A percentile compares a stretch with the other conserved stretches of the same genome.
These are phyloP conservation scores for Drosophila repleta DNA, from an alignment of 1,140 invertebrate genomes.

Conservation along the genomic window DNA sequence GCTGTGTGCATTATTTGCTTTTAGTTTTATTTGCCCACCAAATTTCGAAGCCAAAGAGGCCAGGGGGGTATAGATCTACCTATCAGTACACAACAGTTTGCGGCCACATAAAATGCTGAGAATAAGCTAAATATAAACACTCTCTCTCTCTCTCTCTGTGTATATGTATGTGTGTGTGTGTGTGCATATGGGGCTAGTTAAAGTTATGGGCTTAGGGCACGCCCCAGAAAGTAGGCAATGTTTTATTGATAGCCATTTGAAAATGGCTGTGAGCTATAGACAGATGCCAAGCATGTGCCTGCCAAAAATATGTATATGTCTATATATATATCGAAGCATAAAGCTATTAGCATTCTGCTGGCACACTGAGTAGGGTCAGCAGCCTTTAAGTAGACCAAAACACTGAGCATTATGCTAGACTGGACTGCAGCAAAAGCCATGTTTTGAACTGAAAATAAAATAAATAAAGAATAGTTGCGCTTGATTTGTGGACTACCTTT, in stretches of 20 bases:
- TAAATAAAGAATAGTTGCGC: slow-evolving; percentile 27
- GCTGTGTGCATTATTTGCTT: slow-evolving; percentile 76
- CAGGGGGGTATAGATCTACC: slow-evolving; percentile 3
- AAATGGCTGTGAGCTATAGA: slow-evolving; percentile 20
- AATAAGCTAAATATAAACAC: slow-evolving; percentile 71
- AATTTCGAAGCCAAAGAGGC: slow-evolving; percentile 39
- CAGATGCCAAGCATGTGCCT: slow-evolving; percentile 37
- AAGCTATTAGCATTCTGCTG: slow-evolving; percentile 36
- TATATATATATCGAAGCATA: slow-evolving; percentile 17
- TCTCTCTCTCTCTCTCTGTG: background rate
- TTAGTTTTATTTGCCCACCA: slow-evolving; percentile 63
- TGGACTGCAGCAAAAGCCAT: background rate
- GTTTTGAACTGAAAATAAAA: background rate
- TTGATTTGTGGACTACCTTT: too few relatives aligned
- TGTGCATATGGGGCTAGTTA: slow-evolving; percentile 21
- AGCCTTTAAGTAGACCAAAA: slow-evolving; percentile 1
- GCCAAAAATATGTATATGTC: slow-evolving; percentile 16
- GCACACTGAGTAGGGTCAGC: slow-evolving; percentile 5
- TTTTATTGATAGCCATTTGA: slow-evolving; percentile 71
- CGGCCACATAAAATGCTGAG: slow-evolving; percentile 52
- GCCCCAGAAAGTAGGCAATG: slow-evolving; percentile 57
- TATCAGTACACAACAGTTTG: slow-evolving; percentile 50
- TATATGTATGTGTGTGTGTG: background rate
- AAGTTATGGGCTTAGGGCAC: slow-evolving; percentile 46
- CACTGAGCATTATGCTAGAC: background rate